Evolutionary conservation across 2,888 invertebrate species (phyloP).

Genomic region (Trimorus sp.): DNA sequence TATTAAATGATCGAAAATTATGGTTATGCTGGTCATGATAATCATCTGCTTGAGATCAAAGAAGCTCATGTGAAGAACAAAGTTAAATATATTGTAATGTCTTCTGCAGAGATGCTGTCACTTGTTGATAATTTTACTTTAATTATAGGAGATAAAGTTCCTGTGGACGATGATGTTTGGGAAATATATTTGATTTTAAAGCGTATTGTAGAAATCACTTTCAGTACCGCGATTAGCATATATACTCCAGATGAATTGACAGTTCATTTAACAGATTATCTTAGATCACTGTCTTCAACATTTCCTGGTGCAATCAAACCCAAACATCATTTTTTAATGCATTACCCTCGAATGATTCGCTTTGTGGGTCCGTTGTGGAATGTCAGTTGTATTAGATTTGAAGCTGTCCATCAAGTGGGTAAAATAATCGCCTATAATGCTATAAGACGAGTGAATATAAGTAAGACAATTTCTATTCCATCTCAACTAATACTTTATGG

Average conservation of each 20-base stretch:
- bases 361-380: conserved; percentile 48
- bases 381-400: conserved; percentile 55
- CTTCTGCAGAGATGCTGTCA: conserved; percentile 67
- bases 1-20: conserved; percentile 61
- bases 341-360: conserved; percentile 54
- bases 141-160: conserved; percentile 63
- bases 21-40: conserved; percentile 54
- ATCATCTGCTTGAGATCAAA: conserved; percentile 56
- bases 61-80: conserved; percentile 40
- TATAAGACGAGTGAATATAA: conserved; percentile 40
- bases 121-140: conserved; percentile 63
- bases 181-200: conserved; percentile 52
- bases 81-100: conserved; percentile 60
- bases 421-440: conserved; percentile 47
- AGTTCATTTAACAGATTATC: conserved; percentile 47
- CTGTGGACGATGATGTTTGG: conserved; percentile 55
- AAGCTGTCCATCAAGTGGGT: conserved; percentile 56
- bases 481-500: conserved; percentile 37
- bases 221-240: conserved; percentile 32
- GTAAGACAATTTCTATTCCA: conserved; percentile 43
- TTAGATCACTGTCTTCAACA: conserved; percentile 5
- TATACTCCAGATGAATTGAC: conserved; percentile 33
- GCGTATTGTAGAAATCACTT: conserved; percentile 55
- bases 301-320: conserved; percentile 49
- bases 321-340: conserved; percentile 60